These are phyloP conservation scores for Saccostrea cuccullata DNA, from an alignment of 1,140 invertebrate species.

Conservation along the genomic window DNA sequence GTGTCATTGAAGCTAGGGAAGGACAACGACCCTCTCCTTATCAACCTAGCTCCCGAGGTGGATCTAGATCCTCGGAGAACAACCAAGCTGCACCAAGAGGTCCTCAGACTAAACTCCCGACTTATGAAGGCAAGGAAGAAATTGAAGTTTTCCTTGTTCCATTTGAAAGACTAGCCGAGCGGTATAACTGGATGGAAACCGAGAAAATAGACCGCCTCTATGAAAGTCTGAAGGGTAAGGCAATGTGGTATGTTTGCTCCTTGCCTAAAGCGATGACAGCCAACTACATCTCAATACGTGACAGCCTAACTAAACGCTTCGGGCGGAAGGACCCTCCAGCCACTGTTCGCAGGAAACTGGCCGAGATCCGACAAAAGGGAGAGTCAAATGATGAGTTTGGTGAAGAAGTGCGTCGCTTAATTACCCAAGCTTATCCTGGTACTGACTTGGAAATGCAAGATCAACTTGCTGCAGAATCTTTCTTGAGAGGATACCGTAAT, in stretches of 20 bases:
- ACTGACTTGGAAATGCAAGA: not conserved
- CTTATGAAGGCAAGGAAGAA: not conserved
- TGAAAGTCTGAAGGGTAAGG: slow-evolving; percentile 10
- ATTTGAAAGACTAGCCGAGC: not conserved
- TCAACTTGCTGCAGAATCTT: slow-evolving; percentile 18
- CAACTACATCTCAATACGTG: not conserved
- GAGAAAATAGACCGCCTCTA: not conserved
- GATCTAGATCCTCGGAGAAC: not conserved
- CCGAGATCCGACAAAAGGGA: not conserved
- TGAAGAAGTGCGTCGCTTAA: not conserved
- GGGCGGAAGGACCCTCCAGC: not conserved
- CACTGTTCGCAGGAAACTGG: slow-evolving; percentile 4
- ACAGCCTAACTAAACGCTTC: not conserved
- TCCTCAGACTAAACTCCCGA: not conserved
- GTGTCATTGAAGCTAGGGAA: not conserved
- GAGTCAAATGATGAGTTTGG: slow-evolving; percentile 2
- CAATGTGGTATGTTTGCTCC: not conserved
- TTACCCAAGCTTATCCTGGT: slow-evolving; percentile 4
- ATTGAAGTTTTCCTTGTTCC: not conserved
- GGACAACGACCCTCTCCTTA: not conserved
- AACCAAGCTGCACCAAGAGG: not conserved
- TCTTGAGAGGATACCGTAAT: slow-evolving; percentile 14
- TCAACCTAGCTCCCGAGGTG: not conserved
- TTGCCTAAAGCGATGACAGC: not conserved
- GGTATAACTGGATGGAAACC: not conserved